Conservation (phyloP, 2,888 invertebrate genomes). For the Axea sp. region DNA sequence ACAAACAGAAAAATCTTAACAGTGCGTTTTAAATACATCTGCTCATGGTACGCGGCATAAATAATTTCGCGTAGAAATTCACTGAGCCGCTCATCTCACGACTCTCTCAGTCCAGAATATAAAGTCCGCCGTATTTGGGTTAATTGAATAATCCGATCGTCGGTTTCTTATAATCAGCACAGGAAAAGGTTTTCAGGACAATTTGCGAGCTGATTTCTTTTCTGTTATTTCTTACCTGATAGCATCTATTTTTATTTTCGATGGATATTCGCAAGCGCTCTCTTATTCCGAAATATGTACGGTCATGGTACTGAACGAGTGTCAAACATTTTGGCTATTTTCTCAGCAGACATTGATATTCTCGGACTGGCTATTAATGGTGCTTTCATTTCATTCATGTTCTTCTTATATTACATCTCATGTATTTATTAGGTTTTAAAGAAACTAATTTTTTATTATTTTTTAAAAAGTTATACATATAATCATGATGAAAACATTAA, state of each 20-base stretch:
- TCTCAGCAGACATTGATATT: no score
- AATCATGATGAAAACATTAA: no score
- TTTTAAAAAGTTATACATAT: no score
- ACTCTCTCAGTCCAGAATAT: constrained; percentile 1
- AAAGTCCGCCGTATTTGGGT: constrained; percentile 23
- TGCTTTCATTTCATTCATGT: no score
- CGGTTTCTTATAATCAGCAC: constrained; percentile 9
- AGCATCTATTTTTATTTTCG: constrained; percentile 15
- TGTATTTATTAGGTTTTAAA: no score
- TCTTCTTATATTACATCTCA: no score
- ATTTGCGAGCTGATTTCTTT: not conserved
- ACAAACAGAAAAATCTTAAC: no score
- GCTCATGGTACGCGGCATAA: not conserved
- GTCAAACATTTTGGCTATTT: not conserved
- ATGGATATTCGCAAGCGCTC: not conserved
- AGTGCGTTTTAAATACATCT: not conserved
- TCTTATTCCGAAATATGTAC: not conserved
- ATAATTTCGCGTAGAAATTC: constrained; percentile 5
- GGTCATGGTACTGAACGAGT: not conserved
- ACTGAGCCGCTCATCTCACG: constrained; percentile 5
- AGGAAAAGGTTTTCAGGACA: constrained; percentile 6
- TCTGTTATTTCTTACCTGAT: constrained; percentile 2
- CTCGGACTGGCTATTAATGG: no score
- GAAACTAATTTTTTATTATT: no score
- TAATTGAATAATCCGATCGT: constrained; percentile 33